Base-by-base conservation (phyloP, 2,113 vertebrate species). In the Eurystomus gularis region DNA sequence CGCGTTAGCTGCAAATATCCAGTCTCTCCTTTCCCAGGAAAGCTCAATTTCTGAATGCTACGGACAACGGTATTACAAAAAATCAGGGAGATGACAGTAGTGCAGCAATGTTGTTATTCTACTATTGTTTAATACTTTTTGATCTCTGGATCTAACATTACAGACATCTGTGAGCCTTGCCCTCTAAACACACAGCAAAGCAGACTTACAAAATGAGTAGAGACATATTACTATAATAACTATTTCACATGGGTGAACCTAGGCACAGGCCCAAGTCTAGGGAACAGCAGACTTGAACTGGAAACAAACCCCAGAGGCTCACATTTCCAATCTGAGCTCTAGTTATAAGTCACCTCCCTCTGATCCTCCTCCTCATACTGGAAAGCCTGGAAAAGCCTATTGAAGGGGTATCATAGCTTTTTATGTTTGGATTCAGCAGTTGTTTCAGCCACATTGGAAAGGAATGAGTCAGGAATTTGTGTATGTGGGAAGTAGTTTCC, bases 401-500 rank as follows among this genome's bases (percentile, higher is more conserved):
- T 90, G 91, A 94, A 94, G 39, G 83, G 70, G 40, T 85, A 80
- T 85, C 66, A 72, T 25, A 39, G 73, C 33, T 89, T 88, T 84
- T 94, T 89, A 44, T 89, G 75, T 85, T 72, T 76, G 93, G 52
- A 95, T 94, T 93, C 81, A 87, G 90, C 81, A 86, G 73, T 94
- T 96, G 81, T 79, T 96, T 92, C 81, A 95, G 88, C 88, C 81
- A 69, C 83, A 1, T 95, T 89, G 70, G 46, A 95, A 96, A 95
- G 75, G 86, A 96, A 85, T 96, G 94, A 96, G 86, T 97, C 95
- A 95, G 86, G 88, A 92, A 79, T 88, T 91, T 90, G 94, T 95
- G 57, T 87, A 95, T 93, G 96, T 96, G 95, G 95, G 96, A 96
- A 96, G 94, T 72, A 58, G 83, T 95, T 97, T 96, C 92, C 86